Percentiles rank a stretch among this genome's conserved stretches.
Conservation (phyloP, 2,888 invertebrate species). For the Eupithecia dodoneata region DNA sequence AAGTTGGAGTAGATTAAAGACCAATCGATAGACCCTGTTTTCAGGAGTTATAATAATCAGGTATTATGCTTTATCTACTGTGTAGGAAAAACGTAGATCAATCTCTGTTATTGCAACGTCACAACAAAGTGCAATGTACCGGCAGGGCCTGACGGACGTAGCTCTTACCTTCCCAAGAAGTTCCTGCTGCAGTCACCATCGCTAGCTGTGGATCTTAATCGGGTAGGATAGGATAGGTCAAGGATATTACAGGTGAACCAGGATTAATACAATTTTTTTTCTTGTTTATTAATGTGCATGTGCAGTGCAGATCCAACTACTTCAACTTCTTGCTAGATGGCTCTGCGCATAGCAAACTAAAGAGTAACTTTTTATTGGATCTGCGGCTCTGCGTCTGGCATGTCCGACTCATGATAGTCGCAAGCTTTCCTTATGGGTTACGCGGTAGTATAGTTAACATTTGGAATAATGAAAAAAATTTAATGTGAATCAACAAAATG, state of each 20-base stretch:
- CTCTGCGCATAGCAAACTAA: no score
- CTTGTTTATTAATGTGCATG: no score
- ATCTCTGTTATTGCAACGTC: slow-evolving; percentile 35
- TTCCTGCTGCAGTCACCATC: slow-evolving; percentile 60
- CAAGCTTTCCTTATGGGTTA: no score
- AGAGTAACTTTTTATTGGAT: no score
- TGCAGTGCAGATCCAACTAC: no score
- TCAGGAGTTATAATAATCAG: neutral
- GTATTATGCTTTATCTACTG: neutral
- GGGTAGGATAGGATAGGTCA: neutral
- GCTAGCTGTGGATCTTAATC: neutral
- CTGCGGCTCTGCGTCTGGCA: no score
- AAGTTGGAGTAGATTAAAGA: neutral
- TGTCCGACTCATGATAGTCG: no score
- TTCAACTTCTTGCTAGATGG: no score
- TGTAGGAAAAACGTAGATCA: neutral
- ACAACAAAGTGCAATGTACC: slow-evolving; percentile 15
- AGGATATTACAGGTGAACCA: neutral
- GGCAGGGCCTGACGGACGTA: neutral
- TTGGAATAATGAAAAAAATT: no score
- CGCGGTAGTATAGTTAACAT: no score
- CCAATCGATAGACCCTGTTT: neutral
- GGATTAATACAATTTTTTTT: neutral
- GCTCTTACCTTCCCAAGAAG: slow-evolving; percentile 70
- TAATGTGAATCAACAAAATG: no score